Base-by-base conservation (phyloP, 2,888 invertebrate species). In the Tineola bisselliella region DNA sequence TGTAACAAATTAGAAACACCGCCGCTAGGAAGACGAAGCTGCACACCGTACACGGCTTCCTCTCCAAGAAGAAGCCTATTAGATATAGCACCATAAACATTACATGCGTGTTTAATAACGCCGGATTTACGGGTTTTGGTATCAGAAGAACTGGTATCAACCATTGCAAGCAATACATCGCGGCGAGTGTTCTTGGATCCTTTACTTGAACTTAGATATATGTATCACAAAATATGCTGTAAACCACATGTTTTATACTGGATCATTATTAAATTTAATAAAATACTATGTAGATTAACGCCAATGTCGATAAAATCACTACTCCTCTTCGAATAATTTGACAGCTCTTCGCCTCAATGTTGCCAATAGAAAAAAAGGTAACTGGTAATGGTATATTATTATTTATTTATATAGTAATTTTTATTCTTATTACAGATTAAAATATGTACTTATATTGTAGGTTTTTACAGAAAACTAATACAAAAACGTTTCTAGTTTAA, bases 61-160 rank as follows among this genome's bases (percentile, higher is more conserved):
- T 89, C 76, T 98, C 98, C 70, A 99, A 88, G 81, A 99, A 98
- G 87, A 99, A 99, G 69, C 98, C 97, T 68, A 98, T 93, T 68
- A 99, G 86, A 84, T 99, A 99, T 61, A 99, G 89, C 66, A 96
- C 94, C 91, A 99, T 96, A 80, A 99, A 98, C 94, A 98, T 95
- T 63, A 97, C 96, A 82, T 98, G 97, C 61, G 98, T 98, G 79
- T 98, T 95, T 69, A 98, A 91, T 63, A 98, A 88, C 43, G 97
- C 96, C 71, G 98, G 98, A 87, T 99, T 98, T 65, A 97, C 92
- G 62, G 99, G 98, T 84, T 98, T 99, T 67, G 99, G 98, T 80
- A 99, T 97, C 66, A 99, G 89, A 65, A 99, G 89, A 70, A 99
- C 97, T 62, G 98, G 98, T 71, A 99, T 94, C 73, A 99, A 89